phyloP scores from a whole-genome alignment of 2,113 vertebrate species.

The Labeo rohita region DNA sequence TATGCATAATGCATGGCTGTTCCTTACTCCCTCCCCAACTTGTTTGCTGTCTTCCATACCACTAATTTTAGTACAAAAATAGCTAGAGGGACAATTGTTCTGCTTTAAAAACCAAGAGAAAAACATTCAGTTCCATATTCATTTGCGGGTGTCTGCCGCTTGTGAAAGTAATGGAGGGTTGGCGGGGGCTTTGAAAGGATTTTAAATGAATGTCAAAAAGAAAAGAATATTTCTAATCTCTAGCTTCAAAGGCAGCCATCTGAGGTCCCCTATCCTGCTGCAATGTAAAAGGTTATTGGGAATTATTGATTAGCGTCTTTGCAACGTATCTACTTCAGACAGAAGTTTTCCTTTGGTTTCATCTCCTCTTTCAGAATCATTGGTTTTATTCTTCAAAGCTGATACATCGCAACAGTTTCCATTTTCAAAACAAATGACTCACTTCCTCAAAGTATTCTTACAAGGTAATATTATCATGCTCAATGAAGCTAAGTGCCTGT shows the following conservation, averaged over 20 bases:
- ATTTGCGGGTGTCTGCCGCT: slow-evolving; percentile 2
- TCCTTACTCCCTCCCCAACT: slow-evolving; percentile 24
- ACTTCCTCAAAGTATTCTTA: slow-evolving; percentile 4
- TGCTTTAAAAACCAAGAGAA: slow-evolving; percentile 24
- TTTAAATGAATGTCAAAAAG: slow-evolving; percentile 21
- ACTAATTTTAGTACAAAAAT: slow-evolving; percentile 51
- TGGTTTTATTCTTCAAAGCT: neutral
- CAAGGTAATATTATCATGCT: slow-evolving; percentile 26
- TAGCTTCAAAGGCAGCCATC: slow-evolving; percentile 13
- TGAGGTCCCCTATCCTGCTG: neutral
- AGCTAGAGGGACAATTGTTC: slow-evolving; percentile 48
- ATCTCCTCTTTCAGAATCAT: slow-evolving; percentile 7
- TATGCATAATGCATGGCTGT: slow-evolving; percentile 52
- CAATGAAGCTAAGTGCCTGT: neutral
- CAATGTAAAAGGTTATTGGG: slow-evolving; percentile 23
- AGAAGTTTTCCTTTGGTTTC: slow-evolving; percentile 16
- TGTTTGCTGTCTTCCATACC: slow-evolving; percentile 41
- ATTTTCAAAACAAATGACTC: slow-evolving; percentile 39
- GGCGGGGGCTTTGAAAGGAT: slow-evolving; percentile 23
- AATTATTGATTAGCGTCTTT: slow-evolving; percentile 1
- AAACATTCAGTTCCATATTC: slow-evolving; percentile 28
- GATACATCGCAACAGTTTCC: slow-evolving; percentile 1
- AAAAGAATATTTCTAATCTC: slow-evolving; percentile 9
- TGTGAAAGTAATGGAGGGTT: neutral
- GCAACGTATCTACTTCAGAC: neutral